These are phyloP conservation scores for Cryptocheilus praepositus DNA, from an alignment of 2,888 invertebrate species.

Conservation along the genomic window DNA sequence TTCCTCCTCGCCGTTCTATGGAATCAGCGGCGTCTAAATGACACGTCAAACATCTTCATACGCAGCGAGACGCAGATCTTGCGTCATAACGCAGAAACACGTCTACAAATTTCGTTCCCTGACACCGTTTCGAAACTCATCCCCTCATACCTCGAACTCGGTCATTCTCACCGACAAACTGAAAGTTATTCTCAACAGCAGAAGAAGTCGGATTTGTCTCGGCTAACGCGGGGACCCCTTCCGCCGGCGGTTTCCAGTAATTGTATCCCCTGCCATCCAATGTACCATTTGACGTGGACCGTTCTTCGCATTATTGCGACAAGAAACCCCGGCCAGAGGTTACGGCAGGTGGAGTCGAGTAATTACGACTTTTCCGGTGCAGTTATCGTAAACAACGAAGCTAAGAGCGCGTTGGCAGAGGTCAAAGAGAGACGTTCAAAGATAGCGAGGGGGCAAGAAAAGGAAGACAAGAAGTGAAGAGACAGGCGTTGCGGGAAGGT, in stretches of 20 bases:
- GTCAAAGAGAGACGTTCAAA: background rate
- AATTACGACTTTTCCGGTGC: background rate
- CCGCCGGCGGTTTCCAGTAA: constrained; percentile 25
- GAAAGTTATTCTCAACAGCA: constrained; percentile 40
- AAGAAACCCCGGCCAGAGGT: constrained; percentile 7
- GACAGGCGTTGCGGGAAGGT: background rate
- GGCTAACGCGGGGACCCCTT: constrained; percentile 8
- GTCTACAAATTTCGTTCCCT: too few species aligned
- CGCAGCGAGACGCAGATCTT: too few species aligned
- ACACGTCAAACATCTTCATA: too few species aligned
- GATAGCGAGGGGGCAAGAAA: background rate
- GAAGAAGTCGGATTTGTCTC: constrained; percentile 35
- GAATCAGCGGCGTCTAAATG: too few species aligned
- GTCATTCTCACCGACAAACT: constrained; percentile 29
- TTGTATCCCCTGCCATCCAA: constrained; percentile 33
- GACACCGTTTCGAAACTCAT: too few species aligned
- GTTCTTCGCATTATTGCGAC: constrained; percentile 29
- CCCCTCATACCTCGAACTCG: too few species aligned
- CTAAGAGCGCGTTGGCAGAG: constrained; percentile 9
- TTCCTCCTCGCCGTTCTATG: constrained; percentile 16
- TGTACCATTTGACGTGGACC: constrained; percentile 29
- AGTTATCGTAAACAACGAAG: constrained; percentile 1
- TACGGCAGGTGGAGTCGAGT: constrained; percentile 21
- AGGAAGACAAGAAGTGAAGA: background rate
- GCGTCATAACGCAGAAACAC: too few species aligned